These are phyloP conservation scores for Isurus oxyrinchus DNA, from an alignment of 2,113 vertebrate genomes.

Conservation along the genomic window DNA sequence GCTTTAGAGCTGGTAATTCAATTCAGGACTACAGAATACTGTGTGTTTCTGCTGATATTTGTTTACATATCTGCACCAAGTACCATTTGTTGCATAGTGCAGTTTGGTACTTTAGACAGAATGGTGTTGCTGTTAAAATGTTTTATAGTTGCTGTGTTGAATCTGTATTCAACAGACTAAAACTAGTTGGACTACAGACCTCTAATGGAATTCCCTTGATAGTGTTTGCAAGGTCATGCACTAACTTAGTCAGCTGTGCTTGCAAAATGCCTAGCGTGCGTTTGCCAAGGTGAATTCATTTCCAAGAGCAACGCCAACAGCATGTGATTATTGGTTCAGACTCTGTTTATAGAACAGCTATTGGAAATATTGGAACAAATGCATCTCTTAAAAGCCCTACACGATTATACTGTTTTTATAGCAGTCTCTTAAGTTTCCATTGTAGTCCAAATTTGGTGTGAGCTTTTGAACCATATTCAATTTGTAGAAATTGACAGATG, in stretches of 20 bases:
- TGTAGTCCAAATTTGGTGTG: not conserved
- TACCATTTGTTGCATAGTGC: not conserved
- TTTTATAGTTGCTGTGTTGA: not conserved
- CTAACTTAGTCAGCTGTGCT: constrained; percentile 43
- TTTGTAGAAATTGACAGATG: not conserved
- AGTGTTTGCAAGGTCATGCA: constrained; percentile 50
- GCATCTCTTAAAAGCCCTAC: not conserved
- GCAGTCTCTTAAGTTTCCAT: not conserved
- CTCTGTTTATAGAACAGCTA: constrained; percentile 28
- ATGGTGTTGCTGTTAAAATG: no score
- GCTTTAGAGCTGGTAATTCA: not conserved
- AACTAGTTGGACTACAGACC: not conserved
- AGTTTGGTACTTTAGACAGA: not conserved
- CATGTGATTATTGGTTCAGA: constrained; percentile 36
- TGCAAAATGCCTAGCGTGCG: constrained; percentile 52
- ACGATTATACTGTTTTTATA: not conserved
- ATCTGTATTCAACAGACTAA: constrained; percentile 7
- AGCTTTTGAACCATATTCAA: not conserved
- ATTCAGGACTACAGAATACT: not conserved
- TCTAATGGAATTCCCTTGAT: constrained; percentile 17
- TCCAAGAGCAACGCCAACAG: constrained; percentile 61
- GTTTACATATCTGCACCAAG: not conserved
- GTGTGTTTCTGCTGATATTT: not conserved
- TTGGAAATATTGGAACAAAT: not conserved
- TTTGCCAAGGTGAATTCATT: constrained; percentile 59